Evolutionary conservation across 2,888 invertebrate species (phyloP), one percentile per base, ranked within the genome.

Genomic region (Uropetala carovei): DNA sequence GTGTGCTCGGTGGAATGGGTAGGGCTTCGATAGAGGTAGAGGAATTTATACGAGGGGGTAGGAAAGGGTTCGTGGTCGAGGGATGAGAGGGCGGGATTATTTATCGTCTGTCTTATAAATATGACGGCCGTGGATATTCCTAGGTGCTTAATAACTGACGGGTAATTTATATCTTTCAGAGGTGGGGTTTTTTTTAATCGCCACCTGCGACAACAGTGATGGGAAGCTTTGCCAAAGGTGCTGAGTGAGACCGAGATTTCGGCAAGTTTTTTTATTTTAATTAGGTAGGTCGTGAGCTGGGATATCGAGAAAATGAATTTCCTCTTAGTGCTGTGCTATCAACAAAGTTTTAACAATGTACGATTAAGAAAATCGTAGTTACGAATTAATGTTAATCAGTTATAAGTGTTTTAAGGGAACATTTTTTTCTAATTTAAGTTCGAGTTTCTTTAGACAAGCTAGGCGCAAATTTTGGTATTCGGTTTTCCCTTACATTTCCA

Each of bases 81-180:
- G 5, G 43, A 43, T 43, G 43, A 43, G 30, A 16, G 86, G 13
- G 86, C 8, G 59, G 27, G 86, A 59, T 89, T 89, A 89, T 89
- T 89, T 89, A 89, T 89, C 56, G 68, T 16, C 89, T 11, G 89
- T 27, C 43, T 22, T n/a, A 56, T 43, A 43, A 68, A 60, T 18
- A 18, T 59, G 60, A 64, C 89, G 89, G 85, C 59, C 30, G 89
- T n/a, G 89, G 89, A 89, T 89, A 64, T 89, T 60, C 43, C 64
- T 60, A 64, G 60, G 89, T 30, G 8, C 89, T 89, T 68, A 89
- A 68, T 89, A 89, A n/a, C 64, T 43, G 64, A 68, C 14, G 43
- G 13, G 89, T 64, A 89, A 86, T 86, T 18, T 86, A 86, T 86
- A 43, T 43, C 57, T 56, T 83, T 14, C 27, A 7, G 13, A 11